Percentiles rank a stretch among this genome's conserved stretches.
Evolutionary conservation across 1,140 invertebrate species (phyloP).

Genomic region (Choristoneura fumiferana): DNA sequence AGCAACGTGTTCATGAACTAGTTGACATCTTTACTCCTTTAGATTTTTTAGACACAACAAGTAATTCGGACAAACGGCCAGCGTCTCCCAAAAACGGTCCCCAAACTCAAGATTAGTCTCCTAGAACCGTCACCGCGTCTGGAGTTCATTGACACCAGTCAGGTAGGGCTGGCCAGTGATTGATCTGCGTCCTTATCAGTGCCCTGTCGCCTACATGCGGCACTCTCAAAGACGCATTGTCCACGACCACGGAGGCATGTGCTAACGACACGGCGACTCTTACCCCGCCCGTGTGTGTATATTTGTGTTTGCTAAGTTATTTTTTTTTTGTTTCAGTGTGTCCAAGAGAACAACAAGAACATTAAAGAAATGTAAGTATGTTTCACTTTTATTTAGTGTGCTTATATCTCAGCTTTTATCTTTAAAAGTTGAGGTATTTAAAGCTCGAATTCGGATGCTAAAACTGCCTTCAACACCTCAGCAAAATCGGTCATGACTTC

Average conservation of each 20-base stretch:
- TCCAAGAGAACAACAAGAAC: slow-evolving; percentile 33
- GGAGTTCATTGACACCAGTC: slow-evolving; percentile 63
- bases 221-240: slow-evolving; percentile 72
- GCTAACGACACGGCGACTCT: slow-evolving; percentile 36
- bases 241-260: slow-evolving; percentile 46
- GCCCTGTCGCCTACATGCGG: slow-evolving; percentile 67
- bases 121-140: slow-evolving; percentile 54
- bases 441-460: background rate
- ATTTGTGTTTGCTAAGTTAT: slow-evolving; percentile 19
- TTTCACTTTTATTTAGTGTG: no score
- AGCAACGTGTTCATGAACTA: no score
- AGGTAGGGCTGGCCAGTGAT: slow-evolving; percentile 70
- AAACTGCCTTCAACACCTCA: slow-evolving; percentile 6
- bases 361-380: slow-evolving; percentile 52
- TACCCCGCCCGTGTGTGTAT: background rate
- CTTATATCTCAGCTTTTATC: no score
- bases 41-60: no score
- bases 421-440: background rate
- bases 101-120: slow-evolving; percentile 36
- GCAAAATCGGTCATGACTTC: slow-evolving; percentile 1
- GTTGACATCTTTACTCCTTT: no score
- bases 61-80: no score
- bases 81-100: no score
- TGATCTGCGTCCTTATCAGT: slow-evolving; percentile 71
- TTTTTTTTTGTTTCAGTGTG: slow-evolving; percentile 56